These are phyloP conservation scores for Podarcis cretensis DNA, from an alignment of 2,113 vertebrate genomes.

Conservation along the genomic window DNA sequence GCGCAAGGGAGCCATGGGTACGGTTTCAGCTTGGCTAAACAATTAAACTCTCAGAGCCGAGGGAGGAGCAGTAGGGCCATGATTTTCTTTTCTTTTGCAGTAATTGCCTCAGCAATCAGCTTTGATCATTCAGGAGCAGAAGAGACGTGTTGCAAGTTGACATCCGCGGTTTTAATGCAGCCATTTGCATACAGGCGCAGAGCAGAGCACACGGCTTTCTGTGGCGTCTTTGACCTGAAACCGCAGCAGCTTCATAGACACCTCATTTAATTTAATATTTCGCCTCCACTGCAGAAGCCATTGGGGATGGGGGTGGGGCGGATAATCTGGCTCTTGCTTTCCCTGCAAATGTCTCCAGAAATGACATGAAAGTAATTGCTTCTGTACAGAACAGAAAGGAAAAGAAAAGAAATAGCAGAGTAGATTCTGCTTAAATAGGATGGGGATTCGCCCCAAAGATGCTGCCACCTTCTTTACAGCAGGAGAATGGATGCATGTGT, in stretches of 20 bases:
- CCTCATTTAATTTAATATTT: slow-evolving; percentile 97
- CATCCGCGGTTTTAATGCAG: slow-evolving; percentile 81
- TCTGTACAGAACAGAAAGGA: slow-evolving; percentile 88
- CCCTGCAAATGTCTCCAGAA: slow-evolving; percentile 88
- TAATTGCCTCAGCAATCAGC: slow-evolving; percentile 88
- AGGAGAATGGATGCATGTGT: background rate
- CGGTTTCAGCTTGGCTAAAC: slow-evolving; percentile 88
- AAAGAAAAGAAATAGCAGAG: slow-evolving; percentile 85
- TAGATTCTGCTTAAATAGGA: slow-evolving; percentile 85
- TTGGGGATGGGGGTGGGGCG: slow-evolving; percentile 79
- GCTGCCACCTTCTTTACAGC: too few relatives aligned
- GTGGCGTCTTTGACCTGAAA: slow-evolving; percentile 80
- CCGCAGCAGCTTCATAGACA: slow-evolving; percentile 87
- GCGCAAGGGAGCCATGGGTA: slow-evolving; percentile 66
- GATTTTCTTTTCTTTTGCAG: slow-evolving; percentile 78
- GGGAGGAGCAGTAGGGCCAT: slow-evolving; percentile 80
- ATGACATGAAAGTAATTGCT: slow-evolving; percentile 93
- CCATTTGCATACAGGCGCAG: slow-evolving; percentile 79
- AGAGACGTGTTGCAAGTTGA: slow-evolving; percentile 80
- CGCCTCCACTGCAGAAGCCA: slow-evolving; percentile 81
- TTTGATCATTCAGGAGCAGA: slow-evolving; percentile 84
- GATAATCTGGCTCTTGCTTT: slow-evolving; percentile 85
- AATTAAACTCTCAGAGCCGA: slow-evolving; percentile 86
- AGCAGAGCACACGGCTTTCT: slow-evolving; percentile 72
- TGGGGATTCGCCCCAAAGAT: slow-evolving; percentile 73